Evolutionary conservation across 2,888 invertebrate species (phyloP).

Genomic region (Brenthis ino): DNA sequence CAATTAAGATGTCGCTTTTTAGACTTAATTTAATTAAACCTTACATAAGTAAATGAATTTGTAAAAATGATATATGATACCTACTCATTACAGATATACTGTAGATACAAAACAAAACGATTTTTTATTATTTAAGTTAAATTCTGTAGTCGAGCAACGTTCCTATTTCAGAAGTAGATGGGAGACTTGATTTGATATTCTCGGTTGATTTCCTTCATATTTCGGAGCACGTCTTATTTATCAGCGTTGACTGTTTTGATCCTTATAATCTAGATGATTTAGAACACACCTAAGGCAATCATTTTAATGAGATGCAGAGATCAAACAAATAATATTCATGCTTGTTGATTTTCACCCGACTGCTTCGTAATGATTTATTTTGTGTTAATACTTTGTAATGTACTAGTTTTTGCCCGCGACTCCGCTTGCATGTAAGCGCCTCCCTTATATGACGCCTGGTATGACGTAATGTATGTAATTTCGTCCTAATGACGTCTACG

Average conservation of each 20-base stretch:
- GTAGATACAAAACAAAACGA: neutral
- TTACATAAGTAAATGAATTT: too few species aligned
- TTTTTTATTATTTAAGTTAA: constrained; percentile 5
- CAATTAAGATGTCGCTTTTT: too few species aligned
- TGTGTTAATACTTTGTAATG: neutral
- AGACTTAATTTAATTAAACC: too few species aligned
- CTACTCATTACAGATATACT: neutral
- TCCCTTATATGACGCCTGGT: too few species aligned
- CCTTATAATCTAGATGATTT: constrained; percentile 21
- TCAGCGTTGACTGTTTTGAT: constrained; percentile 19
- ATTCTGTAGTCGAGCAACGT: constrained; percentile 15
- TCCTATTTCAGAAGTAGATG: constrained; percentile 6
- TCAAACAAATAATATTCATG: neutral
- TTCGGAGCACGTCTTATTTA: constrained; percentile 20
- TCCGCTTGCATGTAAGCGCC: too few species aligned
- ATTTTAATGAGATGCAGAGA: constrained; percentile 11
- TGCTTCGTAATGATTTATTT: neutral
- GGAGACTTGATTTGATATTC: constrained; percentile 22
- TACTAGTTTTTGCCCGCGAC: too few species aligned
- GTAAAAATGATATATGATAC: too few species aligned
- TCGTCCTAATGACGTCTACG: too few species aligned
- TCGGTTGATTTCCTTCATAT: constrained; percentile 21
- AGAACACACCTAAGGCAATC: constrained; percentile 3
- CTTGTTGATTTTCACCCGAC: neutral
- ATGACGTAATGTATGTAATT: too few species aligned